phyloP scores from a whole-genome alignment of 2,888 invertebrate genomes.

The Stenichneumon culpator region DNA sequence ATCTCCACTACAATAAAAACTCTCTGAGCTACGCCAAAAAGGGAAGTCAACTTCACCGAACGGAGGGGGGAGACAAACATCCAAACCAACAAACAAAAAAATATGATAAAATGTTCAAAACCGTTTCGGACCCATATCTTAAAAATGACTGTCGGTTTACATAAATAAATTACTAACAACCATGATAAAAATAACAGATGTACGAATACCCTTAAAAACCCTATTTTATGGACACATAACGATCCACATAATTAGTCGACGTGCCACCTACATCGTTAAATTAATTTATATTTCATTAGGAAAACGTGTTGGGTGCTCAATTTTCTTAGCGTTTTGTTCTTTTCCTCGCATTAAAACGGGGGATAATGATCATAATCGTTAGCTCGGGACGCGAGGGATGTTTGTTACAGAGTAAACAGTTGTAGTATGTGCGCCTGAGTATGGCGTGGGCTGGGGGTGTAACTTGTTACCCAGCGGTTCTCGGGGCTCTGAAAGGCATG shows the following conservation, averaged over 20 bases:
- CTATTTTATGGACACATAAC: not conserved
- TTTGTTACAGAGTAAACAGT: not conserved
- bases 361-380: slow-evolving; percentile 64
- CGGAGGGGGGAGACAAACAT: no score
- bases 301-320: slow-evolving; percentile 10
- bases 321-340: slow-evolving; percentile 11
- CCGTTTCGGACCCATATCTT: not conserved
- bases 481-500: slow-evolving; percentile 64
- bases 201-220: not conserved
- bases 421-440: not conserved
- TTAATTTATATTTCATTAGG: slow-evolving; percentile 42
- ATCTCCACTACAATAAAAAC: no score
- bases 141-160: not conserved
- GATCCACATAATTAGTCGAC: not conserved
- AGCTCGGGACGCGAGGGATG: slow-evolving; percentile 29
- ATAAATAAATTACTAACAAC: not conserved
- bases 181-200: not conserved
- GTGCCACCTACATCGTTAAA: not conserved
- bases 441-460: slow-evolving; percentile 17
- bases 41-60: no score
- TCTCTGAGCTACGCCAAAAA: no score
- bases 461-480: slow-evolving; percentile 62
- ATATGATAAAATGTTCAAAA: no score
- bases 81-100: no score
- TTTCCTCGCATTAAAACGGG: slow-evolving; percentile 29